Evolutionary conservation across 2,888 invertebrate species (phyloP).

Genomic region (Muschampia plurimacula): DNA sequence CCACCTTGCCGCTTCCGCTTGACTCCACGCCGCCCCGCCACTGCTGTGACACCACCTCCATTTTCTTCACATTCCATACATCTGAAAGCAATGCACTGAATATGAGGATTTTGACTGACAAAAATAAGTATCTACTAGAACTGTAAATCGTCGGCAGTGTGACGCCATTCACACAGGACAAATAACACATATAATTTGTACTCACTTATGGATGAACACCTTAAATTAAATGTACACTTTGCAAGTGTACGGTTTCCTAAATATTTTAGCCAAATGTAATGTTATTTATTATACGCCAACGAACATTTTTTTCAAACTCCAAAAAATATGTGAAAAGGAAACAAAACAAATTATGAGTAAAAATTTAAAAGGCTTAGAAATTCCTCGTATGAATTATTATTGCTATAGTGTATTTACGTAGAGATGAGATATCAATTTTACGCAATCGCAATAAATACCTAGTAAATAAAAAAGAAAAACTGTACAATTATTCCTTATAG

Average conservation of each 20-base stretch:
- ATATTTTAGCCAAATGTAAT: background rate
- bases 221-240: background rate
- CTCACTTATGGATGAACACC: slow-evolving; percentile 5
- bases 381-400: background rate
- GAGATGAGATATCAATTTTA: too few species aligned
- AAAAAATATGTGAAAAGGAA: slow-evolving; percentile 11
- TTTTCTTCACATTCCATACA: slow-evolving; percentile 70
- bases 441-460: too few species aligned
- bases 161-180: background rate
- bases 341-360: slow-evolving; percentile 30
- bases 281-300: slow-evolving; percentile 33
- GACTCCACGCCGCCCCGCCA: slow-evolving; percentile 52
- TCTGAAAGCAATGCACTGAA: slow-evolving; percentile 55
- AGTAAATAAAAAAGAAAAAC: too few species aligned
- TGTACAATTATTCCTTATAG: too few species aligned
- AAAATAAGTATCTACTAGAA: background rate
- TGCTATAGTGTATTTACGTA: too few species aligned
- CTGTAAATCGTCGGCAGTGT: background rate
- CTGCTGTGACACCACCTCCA: slow-evolving; percentile 51
- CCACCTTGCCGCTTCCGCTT: slow-evolving; percentile 54
- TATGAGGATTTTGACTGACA: background rate
- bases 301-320: slow-evolving; percentile 40
- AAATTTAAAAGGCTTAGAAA: background rate
- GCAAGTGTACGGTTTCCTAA: background rate
- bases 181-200: background rate